Percentiles rank a stretch among this genome's conserved stretches.
These are phyloP conservation scores for Spialia ferax DNA, from an alignment of 2,888 invertebrate genomes.

Conservation along the genomic window DNA sequence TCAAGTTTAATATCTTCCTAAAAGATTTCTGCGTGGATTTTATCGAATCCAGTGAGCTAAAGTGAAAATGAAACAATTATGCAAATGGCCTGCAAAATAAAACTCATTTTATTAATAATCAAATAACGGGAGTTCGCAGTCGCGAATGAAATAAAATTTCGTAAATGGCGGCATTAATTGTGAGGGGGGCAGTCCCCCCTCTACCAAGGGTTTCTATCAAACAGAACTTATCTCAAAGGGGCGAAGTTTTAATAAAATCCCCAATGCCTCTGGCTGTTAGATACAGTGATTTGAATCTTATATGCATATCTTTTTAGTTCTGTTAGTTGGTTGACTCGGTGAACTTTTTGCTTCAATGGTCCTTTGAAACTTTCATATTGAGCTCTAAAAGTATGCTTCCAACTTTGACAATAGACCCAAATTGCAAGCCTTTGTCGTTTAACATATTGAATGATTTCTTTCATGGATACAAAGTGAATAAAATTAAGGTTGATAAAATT, in stretches of 20 bases:
- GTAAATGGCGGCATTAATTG: slow-evolving; percentile 82
- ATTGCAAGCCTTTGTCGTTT: too few species aligned
- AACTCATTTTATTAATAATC: slow-evolving; percentile 84
- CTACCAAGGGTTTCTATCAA: slow-evolving; percentile 75
- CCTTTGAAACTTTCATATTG: slow-evolving; percentile 70
- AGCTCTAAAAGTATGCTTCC: slow-evolving; percentile 43
- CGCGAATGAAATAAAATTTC: slow-evolving; percentile 80
- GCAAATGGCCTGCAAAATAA: slow-evolving; percentile 82
- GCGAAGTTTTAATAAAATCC: slow-evolving; percentile 85
- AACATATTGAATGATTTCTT: too few species aligned
- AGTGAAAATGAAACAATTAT: slow-evolving; percentile 84
- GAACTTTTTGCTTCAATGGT: slow-evolving; percentile 59
- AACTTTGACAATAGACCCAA: too few species aligned
- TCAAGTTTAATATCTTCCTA: slow-evolving; percentile 75
- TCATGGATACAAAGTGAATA: too few species aligned
- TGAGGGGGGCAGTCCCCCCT: slow-evolving; percentile 51
- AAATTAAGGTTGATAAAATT: too few species aligned
- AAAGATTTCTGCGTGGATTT: slow-evolving; percentile 66
- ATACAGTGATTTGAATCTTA: slow-evolving; percentile 68
- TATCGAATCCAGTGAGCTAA: slow-evolving; percentile 69
- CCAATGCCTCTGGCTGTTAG: slow-evolving; percentile 69
- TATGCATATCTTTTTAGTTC: slow-evolving; percentile 63
- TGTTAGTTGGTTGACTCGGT: slow-evolving; percentile 53
- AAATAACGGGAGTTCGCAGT: slow-evolving; percentile 80
- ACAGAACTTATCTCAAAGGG: slow-evolving; percentile 82